These are phyloP conservation scores for Gasterosteus aculeatus DNA, from an alignment of 2,113 vertebrate genomes.

Conservation along the genomic window DNA sequence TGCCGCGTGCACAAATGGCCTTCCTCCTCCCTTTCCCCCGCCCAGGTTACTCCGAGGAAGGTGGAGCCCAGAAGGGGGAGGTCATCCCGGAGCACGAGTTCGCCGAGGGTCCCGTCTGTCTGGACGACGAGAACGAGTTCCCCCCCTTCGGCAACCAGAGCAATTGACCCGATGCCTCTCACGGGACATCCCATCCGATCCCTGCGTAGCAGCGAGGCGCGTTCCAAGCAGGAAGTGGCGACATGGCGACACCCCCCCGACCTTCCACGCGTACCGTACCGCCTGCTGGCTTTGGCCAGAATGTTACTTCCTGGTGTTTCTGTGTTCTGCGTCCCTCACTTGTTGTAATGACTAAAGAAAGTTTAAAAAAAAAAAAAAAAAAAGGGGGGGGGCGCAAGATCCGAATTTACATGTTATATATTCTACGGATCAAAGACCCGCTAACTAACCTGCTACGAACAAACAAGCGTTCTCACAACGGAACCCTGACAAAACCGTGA, in stretches of 20 bases:
- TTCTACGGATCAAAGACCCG: slow-evolving; percentile 20
- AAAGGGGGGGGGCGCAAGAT: slow-evolving; percentile 5
- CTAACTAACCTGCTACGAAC: slow-evolving; percentile 1
- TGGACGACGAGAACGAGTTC: slow-evolving; percentile 94
- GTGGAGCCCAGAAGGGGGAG: slow-evolving; percentile 89
- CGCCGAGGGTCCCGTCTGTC: slow-evolving; percentile 88
- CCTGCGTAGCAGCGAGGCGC: slow-evolving; percentile 42
- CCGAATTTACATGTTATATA: slow-evolving; percentile 9
- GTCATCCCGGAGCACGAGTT: slow-evolving; percentile 95
- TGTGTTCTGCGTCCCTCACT: slow-evolving; percentile 19
- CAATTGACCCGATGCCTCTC: slow-evolving; percentile 76
- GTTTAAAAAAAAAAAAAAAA: slow-evolving; percentile 30
- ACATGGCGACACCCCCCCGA: slow-evolving; percentile 4
- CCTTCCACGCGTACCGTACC: slow-evolving; percentile 30
- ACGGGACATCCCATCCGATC: slow-evolving; percentile 1
- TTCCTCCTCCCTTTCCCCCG: slow-evolving; percentile 45
- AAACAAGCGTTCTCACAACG: slow-evolving; percentile 13
- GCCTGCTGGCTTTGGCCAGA: slow-evolving; percentile 42
- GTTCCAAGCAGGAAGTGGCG: slow-evolving; percentile 30
- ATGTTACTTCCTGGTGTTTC: slow-evolving; percentile 48
- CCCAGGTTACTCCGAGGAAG: slow-evolving; percentile 93
- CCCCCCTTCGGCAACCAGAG: slow-evolving; percentile 91
- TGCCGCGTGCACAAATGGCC: background rate
- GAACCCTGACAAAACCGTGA: slow-evolving; percentile 14
- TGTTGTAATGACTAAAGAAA: slow-evolving; percentile 26